Evolutionary conservation across 2,113 vertebrate species (phyloP).

Genomic region (Chloroceryle aenea): DNA sequence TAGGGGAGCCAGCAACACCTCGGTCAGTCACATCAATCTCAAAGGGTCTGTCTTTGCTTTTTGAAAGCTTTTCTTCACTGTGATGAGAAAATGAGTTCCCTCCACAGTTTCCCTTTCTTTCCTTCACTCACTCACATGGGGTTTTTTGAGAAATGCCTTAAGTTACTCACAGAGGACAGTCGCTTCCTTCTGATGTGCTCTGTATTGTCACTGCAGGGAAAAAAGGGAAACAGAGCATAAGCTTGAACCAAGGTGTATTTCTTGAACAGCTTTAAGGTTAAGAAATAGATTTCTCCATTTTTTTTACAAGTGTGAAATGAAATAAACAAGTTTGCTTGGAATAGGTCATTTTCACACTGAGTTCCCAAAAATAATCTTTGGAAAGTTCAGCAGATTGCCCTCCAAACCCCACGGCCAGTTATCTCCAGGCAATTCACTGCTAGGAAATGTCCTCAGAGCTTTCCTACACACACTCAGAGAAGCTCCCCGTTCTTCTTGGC

Average conservation of each 20-base stretch:
- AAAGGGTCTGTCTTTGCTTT: background rate
- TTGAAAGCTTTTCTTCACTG: background rate
- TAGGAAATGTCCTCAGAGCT: background rate
- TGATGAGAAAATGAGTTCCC: background rate
- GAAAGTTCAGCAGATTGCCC: background rate
- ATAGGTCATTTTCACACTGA: background rate
- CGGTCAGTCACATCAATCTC: background rate
- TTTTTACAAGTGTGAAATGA: background rate
- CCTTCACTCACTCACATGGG: background rate
- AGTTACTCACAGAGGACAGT: constrained; percentile 79
- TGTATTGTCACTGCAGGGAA: constrained; percentile 65
- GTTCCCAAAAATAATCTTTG: background rate
- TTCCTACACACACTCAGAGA: background rate
- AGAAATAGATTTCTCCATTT: background rate
- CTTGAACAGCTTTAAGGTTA: background rate
- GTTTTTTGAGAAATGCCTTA: background rate
- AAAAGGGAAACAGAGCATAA: background rate
- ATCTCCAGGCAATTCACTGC: background rate
- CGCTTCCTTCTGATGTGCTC: constrained; percentile 69
- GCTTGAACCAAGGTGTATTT: background rate
- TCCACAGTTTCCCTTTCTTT: background rate
- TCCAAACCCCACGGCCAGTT: background rate
- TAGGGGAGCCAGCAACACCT: background rate
- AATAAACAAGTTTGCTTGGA: background rate
- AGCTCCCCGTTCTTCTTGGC: background rate